These are phyloP conservation scores for Drosophila rhopaloa DNA, from an alignment of 1,140 invertebrate genomes.

Conservation along the genomic window DNA sequence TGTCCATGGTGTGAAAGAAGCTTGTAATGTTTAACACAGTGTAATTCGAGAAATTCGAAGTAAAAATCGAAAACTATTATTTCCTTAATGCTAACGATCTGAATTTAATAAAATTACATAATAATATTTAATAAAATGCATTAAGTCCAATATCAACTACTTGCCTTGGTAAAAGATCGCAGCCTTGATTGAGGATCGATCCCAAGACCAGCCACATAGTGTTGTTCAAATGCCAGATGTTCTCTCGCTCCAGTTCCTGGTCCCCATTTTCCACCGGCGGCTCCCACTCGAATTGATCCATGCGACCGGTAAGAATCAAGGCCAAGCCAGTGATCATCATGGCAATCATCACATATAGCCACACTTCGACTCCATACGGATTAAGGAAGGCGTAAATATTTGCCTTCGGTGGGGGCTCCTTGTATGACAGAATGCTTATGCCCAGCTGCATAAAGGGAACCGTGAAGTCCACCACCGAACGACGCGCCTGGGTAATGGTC, in stretches of 20 bases:
- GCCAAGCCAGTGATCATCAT: slow-evolving; percentile 95
- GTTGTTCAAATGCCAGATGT: slow-evolving; percentile 91
- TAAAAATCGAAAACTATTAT: too few species aligned
- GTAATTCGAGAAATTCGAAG: too few species aligned
- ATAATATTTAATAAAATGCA: neutral
- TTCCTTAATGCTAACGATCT: too few species aligned
- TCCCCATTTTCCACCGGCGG: slow-evolving; percentile 90
- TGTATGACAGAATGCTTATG: slow-evolving; percentile 94
- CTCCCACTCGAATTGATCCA: slow-evolving; percentile 90
- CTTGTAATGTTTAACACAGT: too few species aligned
- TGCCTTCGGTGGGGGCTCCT: slow-evolving; percentile 93
- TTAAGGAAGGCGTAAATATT: slow-evolving; percentile 96
- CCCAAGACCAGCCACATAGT: slow-evolving; percentile 91
- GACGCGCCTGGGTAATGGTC: slow-evolving; percentile 94
- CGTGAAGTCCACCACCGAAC: slow-evolving; percentile 94
- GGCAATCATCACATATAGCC: slow-evolving; percentile 97
- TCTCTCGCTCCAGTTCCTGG: slow-evolving; percentile 90
- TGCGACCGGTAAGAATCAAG: slow-evolving; percentile 95
- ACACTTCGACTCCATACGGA: slow-evolving; percentile 95
- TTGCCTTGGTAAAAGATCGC: slow-evolving; percentile 92
- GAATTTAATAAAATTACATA: too few species aligned
- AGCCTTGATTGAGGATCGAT: slow-evolving; percentile 92
- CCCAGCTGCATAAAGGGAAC: slow-evolving; percentile 96
- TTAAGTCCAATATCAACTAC: slow-evolving; percentile 19
- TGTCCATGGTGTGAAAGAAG: too few species aligned